Evolutionary conservation across 37 sponge, comb jelly and placozoan genomes (phyloP).

Genomic region (Cliona cf. orientalis): DNA sequence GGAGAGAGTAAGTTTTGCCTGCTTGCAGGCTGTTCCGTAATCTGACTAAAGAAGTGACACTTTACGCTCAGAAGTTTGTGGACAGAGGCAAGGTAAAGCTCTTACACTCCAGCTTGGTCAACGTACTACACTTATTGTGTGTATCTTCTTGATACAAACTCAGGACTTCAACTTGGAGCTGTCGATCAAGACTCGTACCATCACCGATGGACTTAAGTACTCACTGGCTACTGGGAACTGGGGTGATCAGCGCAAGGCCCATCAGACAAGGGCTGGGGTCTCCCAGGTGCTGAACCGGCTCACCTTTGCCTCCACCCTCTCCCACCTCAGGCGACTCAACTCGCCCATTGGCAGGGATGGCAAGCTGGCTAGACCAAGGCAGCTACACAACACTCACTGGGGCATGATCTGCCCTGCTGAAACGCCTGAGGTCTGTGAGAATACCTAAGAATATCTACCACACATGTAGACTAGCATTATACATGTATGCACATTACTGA

Average conservation of each 20-base stretch:
- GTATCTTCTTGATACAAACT: background rate
- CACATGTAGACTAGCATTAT: background rate
- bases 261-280: slow-evolving; percentile 97
- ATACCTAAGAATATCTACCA: background rate
- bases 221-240: slow-evolving; percentile 99
- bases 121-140: background rate
- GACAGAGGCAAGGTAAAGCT: slow-evolving; percentile 94
- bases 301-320: slow-evolving; percentile 97
- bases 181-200: slow-evolving; percentile 92
- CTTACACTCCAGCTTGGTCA: background rate
- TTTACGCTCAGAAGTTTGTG: slow-evolving; percentile 96
- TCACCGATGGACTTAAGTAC: slow-evolving; percentile 98
- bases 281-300: slow-evolving; percentile 99
- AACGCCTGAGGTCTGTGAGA: slow-evolving; percentile 87
- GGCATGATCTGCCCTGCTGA: slow-evolving; percentile 99
- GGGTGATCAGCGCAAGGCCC: slow-evolving; percentile 99
- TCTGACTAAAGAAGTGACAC: slow-evolving; percentile 94
- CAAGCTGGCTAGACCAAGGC: slow-evolving; percentile 96
- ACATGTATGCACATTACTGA: slow-evolving; percentile 2
- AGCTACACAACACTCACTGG: slow-evolving; percentile 99
- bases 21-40: slow-evolving; percentile 91
- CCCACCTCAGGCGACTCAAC: slow-evolving; percentile 96
- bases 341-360: slow-evolving; percentile 99
- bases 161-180: slow-evolving; percentile 98
- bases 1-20: background rate